These are phyloP conservation scores for Rhinella marina DNA, from an alignment of 2,797 vertebrate species.

Conservation along the genomic window DNA sequence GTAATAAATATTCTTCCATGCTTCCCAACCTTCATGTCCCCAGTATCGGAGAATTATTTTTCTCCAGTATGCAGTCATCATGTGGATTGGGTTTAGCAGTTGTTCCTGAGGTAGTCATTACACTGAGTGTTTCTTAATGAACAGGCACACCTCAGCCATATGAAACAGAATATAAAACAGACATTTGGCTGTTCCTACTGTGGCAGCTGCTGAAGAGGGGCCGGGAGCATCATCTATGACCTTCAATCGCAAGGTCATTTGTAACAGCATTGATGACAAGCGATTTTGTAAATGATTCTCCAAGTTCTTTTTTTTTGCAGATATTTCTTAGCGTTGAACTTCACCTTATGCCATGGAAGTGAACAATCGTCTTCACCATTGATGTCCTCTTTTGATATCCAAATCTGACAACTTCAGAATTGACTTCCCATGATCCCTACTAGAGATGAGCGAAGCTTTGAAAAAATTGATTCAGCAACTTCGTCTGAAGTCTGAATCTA, in stretches of 20 bases:
- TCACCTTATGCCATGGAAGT: background rate
- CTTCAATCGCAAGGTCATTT: background rate
- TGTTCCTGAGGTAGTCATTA: slow-evolving; percentile 10
- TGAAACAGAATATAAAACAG: background rate
- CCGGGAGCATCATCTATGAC: background rate
- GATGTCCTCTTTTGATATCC: background rate
- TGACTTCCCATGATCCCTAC: background rate
- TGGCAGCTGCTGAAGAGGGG: background rate
- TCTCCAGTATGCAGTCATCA: background rate
- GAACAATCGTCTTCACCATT: background rate
- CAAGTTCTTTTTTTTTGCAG: background rate
- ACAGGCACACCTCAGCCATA: background rate
- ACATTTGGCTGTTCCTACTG: background rate
- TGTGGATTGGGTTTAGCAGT: slow-evolving; percentile 2
- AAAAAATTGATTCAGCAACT: too few species aligned
- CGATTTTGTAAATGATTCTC: background rate
- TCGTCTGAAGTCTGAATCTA: too few species aligned
- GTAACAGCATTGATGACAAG: background rate
- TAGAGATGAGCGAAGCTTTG: too few species aligned
- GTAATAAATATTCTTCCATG: slow-evolving; percentile 23
- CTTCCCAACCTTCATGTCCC: background rate
- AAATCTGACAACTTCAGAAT: background rate
- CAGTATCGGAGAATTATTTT: background rate
- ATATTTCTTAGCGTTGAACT: background rate
- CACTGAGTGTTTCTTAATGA: slow-evolving; percentile 18